A percentile compares a stretch with the other conserved stretches of the same genome.
These are phyloP conservation scores for Petrocephalus sullivani DNA, from an alignment of 2,797 vertebrate species.

Conservation along the genomic window DNA sequence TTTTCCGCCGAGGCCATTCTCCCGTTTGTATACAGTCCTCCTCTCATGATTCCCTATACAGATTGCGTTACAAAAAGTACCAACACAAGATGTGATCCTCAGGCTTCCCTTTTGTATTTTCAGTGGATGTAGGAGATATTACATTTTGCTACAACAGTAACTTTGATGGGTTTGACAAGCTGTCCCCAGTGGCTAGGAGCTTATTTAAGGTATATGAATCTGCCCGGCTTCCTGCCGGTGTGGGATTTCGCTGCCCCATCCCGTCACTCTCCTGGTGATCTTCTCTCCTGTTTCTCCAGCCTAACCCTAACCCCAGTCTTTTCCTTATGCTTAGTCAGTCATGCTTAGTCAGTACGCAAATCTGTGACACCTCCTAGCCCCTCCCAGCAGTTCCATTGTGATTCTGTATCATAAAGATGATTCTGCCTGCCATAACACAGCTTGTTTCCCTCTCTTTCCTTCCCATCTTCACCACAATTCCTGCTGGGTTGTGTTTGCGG, in stretches of 20 bases:
- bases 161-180: neutral
- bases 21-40: neutral
- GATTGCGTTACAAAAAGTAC: neutral
- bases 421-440: too few relatives aligned
- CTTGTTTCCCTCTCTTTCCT: too few relatives aligned
- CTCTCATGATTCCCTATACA: neutral
- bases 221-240: neutral
- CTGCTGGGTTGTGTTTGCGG: neutral
- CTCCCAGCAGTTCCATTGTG: too few relatives aligned
- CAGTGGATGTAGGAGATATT: neutral
- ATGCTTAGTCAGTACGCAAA: neutral
- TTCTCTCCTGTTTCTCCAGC: neutral
- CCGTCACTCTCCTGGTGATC: neutral
- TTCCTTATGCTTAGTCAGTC: neutral
- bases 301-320: neutral
- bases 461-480: too few relatives aligned
- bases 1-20: neutral
- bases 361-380: neutral
- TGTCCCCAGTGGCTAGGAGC: neutral
- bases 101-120: neutral
- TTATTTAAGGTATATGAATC: neutral
- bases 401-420: too few relatives aligned
- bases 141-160: neutral
- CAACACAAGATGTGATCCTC: neutral
- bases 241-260: neutral